Evolutionary conservation across 2,113 vertebrate species (phyloP), one percentile per base, ranked within the genome.

Genomic region (Laticauda laticaudata): DNA sequence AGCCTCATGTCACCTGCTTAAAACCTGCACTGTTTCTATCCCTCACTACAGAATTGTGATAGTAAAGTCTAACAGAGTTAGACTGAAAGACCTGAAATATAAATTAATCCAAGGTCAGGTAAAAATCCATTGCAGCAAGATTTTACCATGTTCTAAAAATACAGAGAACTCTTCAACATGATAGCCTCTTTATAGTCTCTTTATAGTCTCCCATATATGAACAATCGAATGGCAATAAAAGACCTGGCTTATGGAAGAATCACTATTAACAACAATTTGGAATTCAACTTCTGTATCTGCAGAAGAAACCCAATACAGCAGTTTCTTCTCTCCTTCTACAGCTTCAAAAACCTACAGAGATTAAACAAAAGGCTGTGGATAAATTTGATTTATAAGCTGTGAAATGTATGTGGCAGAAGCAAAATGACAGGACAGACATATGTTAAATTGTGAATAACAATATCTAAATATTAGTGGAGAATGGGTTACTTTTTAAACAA

Each of bases 331-430:
- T 20, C 26, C 34, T 18, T 21, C 75, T 43, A 21, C 75, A 81
- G 34, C 29, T 86, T 91, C 43, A 91, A 91, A 86, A 86, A 39
- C 69, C 92, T 91, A 24, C 90, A 56, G 93, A 18, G 86, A 87
- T 29, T 26, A 94, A 91, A 18, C 54, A 45, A 93, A 48, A 64
- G 90, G 15, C 1, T 0, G 0, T 92, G 59, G 4, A 55, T 91
- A 89, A 92, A 20, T 69, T 34, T 45, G 21, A 88, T 91, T 75
- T 26, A 88, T 91, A 88, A 91, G 15, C 51, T 56, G 85, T 88
- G 3, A 88, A 90, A 54, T 29, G 57, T 69, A 90, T 86, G 45
- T 14, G 34, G 86, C 61, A 86, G 75, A 86, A 69, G 53, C 43
- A 56, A 64, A 91, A 45, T 15, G 86, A 59, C 48, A 93, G 59